Evolutionary conservation across 1,140 invertebrate genomes (phyloP).

Genomic region (Solenopsis invicta): DNA sequence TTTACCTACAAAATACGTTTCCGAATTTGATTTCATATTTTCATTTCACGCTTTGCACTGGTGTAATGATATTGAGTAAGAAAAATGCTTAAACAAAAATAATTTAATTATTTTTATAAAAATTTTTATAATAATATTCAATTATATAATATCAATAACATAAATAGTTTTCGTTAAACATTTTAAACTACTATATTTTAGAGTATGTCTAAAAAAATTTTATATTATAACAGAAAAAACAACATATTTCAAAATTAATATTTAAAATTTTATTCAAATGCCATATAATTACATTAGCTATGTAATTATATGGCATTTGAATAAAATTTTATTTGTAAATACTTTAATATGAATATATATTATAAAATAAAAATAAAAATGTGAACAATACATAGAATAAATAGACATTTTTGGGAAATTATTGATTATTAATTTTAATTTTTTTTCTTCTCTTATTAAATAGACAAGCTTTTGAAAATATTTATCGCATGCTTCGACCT

Average conservation of each 20-base stretch:
- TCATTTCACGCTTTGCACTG: constrained; percentile 10
- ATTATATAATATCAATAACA: background rate
- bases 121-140: background rate
- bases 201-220: background rate
- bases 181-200: background rate
- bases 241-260: background rate
- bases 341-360: background rate
- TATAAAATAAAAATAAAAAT: background rate
- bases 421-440: background rate
- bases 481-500: constrained; percentile 1
- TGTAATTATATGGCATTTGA: too few relatives aligned
- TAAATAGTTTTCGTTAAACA: background rate
- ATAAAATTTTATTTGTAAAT: background rate
- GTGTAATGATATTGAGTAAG: background rate
- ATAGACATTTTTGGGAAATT: background rate
- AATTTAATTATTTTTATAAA: background rate
- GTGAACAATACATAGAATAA: background rate
- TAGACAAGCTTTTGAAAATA: constrained; percentile 24
- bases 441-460: background rate
- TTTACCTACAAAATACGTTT: background rate
- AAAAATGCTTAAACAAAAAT: background rate
- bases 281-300: background rate
- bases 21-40: constrained; percentile 25
- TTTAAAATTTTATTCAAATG: background rate
- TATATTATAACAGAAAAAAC: background rate